These are phyloP conservation scores for Pelodiscus sinensis DNA, from an alignment of 2,113 vertebrate genomes.

Conservation along the genomic window DNA sequence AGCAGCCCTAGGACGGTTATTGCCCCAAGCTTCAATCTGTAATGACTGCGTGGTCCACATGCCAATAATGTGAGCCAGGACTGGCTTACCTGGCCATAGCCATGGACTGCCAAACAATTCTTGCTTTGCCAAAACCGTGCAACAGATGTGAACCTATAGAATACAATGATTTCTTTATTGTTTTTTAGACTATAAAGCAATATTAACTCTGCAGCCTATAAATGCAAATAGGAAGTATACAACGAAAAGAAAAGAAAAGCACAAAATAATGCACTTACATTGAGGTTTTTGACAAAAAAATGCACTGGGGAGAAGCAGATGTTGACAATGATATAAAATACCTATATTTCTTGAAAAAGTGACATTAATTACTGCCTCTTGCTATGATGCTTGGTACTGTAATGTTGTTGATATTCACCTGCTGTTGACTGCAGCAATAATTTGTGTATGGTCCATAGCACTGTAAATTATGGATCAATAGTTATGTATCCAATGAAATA, in stretches of 20 bases:
- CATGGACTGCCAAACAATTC: constrained; percentile 75
- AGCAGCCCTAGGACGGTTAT: background rate
- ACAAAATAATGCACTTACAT: constrained; percentile 85
- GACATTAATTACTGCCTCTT: constrained; percentile 84
- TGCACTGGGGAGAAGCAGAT: constrained; percentile 83
- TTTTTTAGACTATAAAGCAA: constrained; percentile 83
- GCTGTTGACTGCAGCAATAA: constrained; percentile 83
- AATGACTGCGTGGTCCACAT: constrained; percentile 9
- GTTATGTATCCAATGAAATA: constrained; percentile 85
- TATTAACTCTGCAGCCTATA: constrained; percentile 79
- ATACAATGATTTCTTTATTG: constrained; percentile 73
- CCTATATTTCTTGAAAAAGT: constrained; percentile 81
- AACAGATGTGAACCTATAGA: constrained; percentile 67
- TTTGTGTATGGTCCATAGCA: constrained; percentile 84
- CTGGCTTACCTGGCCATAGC: constrained; percentile 59
- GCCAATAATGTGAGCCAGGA: constrained; percentile 20
- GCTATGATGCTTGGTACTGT: constrained; percentile 86
- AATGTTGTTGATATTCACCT: constrained; percentile 84
- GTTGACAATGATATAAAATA: constrained; percentile 74
- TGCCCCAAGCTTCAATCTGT: background rate
- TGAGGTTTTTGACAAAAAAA: constrained; percentile 78
- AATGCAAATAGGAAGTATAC: constrained; percentile 75
- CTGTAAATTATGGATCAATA: constrained; percentile 84
- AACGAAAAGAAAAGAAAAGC: constrained; percentile 77
- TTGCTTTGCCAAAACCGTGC: constrained; percentile 80